These are phyloP conservation scores for Drosophila sp. DNA, from an alignment of 1,140 invertebrate species.

Conservation along the genomic window DNA sequence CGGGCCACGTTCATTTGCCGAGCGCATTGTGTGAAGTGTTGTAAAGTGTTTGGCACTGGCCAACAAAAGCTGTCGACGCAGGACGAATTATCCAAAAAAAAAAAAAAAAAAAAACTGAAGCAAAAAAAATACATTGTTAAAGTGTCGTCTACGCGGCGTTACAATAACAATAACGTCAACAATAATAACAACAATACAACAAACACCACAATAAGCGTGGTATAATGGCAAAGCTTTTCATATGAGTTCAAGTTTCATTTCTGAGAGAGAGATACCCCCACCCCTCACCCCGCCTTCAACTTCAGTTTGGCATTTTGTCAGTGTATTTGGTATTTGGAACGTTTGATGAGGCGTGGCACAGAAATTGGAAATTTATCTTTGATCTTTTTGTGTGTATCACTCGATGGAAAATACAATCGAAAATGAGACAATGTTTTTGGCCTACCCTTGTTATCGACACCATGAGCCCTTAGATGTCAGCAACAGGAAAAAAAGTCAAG, in stretches of 20 bases:
- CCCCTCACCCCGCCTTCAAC: conserved; percentile 3
- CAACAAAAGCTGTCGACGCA: conserved; percentile 74
- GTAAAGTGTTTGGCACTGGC: conserved; percentile 70
- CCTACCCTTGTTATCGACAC: conserved; percentile 56
- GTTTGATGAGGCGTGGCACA: conserved; percentile 73
- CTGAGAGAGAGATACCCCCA: conserved; percentile 1
- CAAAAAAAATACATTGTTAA: conserved; percentile 58
- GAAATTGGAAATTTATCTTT: conserved; percentile 82
- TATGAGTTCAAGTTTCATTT: conserved; percentile 56
- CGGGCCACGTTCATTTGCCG: conserved; percentile 56
- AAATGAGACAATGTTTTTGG: conserved; percentile 49
- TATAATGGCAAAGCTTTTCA: conserved; percentile 79
- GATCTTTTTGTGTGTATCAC: conserved; percentile 75
- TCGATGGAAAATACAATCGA: conserved; percentile 64
- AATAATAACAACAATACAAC: conserved; percentile 70
- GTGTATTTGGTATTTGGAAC: conserved; percentile 59
- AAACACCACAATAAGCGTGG: conserved; percentile 61
- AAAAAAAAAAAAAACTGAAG: not conserved
- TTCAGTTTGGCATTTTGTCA: conserved; percentile 59
- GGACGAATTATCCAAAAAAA: conserved; percentile 32
- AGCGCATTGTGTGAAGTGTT: conserved; percentile 68
- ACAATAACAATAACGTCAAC: conserved; percentile 79
- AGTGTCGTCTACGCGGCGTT: conserved; percentile 73
- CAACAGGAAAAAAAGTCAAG: conserved; percentile 43
- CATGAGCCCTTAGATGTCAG: conserved; percentile 28